Conservation (phyloP, 2,888 invertebrate genomes). For the Aromia moschata region DNA sequence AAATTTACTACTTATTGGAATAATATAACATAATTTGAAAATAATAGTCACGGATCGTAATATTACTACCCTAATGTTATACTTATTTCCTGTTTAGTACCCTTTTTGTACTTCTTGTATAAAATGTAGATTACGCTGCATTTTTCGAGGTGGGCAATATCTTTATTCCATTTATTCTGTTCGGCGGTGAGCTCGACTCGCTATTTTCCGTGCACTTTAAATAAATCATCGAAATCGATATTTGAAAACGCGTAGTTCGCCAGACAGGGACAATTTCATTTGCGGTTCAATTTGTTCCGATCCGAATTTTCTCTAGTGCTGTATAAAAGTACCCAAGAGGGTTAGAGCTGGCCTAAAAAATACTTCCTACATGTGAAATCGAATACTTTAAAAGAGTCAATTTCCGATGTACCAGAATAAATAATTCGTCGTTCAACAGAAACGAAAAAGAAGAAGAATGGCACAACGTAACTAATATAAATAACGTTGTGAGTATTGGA, state of each 20-base stretch:
- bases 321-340: conserved; percentile 29
- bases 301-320: conserved; percentile 32
- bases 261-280: conserved; percentile 28
- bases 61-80: too few relatives aligned
- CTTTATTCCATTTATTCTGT: too few relatives aligned
- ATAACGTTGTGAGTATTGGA: too few relatives aligned
- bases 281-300: conserved; percentile 32
- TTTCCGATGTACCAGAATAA: background rate
- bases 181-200: background rate
- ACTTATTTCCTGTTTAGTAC: too few relatives aligned
- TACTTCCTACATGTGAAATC: conserved; percentile 22
- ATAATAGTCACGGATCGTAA: too few relatives aligned
- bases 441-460: too few relatives aligned
- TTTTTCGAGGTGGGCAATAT: too few relatives aligned
- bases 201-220: conserved; percentile 2
- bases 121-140: too few relatives aligned
- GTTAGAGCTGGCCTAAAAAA: conserved; percentile 25
- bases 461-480: too few relatives aligned
- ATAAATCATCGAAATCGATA: conserved; percentile 3
- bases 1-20: too few relatives aligned
- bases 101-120: too few relatives aligned
- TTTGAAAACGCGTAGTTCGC: conserved; percentile 3
- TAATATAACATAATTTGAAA: too few relatives aligned
- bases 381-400: conserved; percentile 8
- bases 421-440: background rate